Evolutionary conservation across 2,797 vertebrate species (phyloP), one percentile per base, ranked within the genome.

Genomic region (Craterocephalus amniculus): DNA sequence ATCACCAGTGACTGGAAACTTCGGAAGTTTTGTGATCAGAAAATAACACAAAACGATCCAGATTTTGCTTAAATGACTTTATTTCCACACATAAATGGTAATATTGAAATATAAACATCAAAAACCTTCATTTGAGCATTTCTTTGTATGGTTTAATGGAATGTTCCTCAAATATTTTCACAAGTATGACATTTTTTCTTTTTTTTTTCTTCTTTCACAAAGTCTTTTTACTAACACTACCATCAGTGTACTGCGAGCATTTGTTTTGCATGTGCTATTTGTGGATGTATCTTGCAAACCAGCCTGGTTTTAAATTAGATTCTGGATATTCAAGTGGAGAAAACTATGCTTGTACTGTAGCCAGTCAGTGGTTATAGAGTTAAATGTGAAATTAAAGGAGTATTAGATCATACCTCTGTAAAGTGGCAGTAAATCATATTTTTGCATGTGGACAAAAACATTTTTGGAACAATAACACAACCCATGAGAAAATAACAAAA

Each of bases 141-240:
- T 75, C 9, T 67, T 83, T 79, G 58, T n/a, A 51, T 0, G 2
- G 36, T 73, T 86, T 67, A 76, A 38, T 85, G 88, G 83, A 89
- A 91, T 91, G 83, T 86, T 83, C 80, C 63, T 85, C 51, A 59
- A 70, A 80, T 77, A 58, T 70, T 31, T 79, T 80, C 48, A 63
- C 57, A 74, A 72, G 74, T 72, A 70, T 45, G 32, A 63, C 34
- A n/a, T 72, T 34, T 64, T 54, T 31, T 31, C 4, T 31, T 31
- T 31, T 1, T 2, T 31, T 31, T 31, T 31, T 31, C 20, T 2
- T 57, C 16, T 64, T 40, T 49, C 14, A 18, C 5, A 6, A 20
- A 38, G 36, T 45, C 14, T 7, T 20, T 7, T 20, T 45, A 18
- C 40, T 45, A 45, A 20, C 4, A n/a, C 40, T 16, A 40, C 38